phyloP scores from a whole-genome alignment of 2,888 invertebrate species.

The Yponomeuta malinellus region DNA sequence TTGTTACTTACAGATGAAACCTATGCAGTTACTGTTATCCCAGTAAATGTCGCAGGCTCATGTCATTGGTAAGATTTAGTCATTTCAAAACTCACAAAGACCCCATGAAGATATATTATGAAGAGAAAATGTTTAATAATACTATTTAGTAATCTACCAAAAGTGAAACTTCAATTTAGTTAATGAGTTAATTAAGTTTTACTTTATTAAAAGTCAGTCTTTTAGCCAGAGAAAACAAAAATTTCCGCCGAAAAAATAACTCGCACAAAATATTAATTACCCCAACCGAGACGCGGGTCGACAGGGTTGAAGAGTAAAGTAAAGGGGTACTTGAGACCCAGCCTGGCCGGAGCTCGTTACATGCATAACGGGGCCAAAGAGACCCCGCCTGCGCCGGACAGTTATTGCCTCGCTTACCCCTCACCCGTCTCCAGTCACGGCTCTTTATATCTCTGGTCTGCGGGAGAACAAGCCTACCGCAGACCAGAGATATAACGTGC shows the following conservation, averaged over 20 bases:
- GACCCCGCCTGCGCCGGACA: neutral
- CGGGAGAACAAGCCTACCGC: neutral
- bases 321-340: neutral
- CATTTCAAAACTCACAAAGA: no score
- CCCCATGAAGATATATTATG: no score
- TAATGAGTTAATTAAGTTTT: no score
- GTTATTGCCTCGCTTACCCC: neutral
- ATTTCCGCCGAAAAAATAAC: neutral
- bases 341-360: neutral
- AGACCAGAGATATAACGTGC: no score
- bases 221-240: neutral
- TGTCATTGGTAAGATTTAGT: no score
- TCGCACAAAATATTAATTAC: neutral
- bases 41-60: no score
- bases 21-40: neutral
- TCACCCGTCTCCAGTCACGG: neutral
- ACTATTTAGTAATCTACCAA: no score
- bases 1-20: neutral
- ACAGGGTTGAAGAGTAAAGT: neutral
- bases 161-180: no score
- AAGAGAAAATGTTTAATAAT: no score
- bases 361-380: neutral
- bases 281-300: neutral
- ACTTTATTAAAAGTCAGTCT: no score
- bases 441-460: neutral